Conservation (phyloP, 2,113 vertebrate genomes). For the Tupaia tana region DNA sequence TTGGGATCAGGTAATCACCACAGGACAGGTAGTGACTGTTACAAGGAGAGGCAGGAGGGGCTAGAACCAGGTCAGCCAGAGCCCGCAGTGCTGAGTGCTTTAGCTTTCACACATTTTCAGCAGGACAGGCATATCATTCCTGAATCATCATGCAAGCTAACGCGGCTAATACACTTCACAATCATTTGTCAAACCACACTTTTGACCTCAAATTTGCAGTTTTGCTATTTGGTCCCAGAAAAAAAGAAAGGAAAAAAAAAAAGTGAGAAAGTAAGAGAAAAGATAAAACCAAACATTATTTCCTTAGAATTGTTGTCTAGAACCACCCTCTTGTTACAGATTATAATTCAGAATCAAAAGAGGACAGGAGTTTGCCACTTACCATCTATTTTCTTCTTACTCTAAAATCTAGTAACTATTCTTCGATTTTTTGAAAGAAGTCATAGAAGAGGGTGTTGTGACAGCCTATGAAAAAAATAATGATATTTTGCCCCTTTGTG, state of each 20-base stretch:
- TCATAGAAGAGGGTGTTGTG: neutral
- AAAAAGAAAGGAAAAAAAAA: neutral
- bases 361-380: neutral
- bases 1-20: neutral
- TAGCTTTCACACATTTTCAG: neutral
- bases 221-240: neutral
- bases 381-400: neutral
- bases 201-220: neutral
- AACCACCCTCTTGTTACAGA: neutral
- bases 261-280: neutral
- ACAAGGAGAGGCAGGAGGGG: neutral
- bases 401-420: neutral
- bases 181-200: neutral
- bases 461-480: neutral
- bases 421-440: neutral
- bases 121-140: neutral
- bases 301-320: neutral
- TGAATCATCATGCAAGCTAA: neutral
- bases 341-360: neutral
- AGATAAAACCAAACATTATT: neutral
- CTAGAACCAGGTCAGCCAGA: neutral
- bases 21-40: neutral
- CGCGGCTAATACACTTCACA: neutral
- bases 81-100: fast-evolving
- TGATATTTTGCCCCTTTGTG: conserved; percentile 5